phyloP scores from a whole-genome alignment of 2,113 vertebrate genomes.

The Asarcornis scutulata region DNA sequence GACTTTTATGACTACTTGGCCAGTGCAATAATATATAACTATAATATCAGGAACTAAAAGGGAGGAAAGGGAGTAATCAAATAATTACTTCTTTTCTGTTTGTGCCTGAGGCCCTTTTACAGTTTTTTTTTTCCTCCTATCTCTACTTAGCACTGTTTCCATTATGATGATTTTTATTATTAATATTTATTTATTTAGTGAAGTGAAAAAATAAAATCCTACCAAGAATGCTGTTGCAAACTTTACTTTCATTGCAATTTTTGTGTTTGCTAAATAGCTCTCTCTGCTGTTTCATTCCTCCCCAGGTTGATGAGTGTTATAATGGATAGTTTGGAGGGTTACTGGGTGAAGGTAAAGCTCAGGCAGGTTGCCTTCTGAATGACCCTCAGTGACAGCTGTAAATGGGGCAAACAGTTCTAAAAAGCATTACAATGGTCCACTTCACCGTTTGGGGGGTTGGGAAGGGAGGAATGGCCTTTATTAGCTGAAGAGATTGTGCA shows the following conservation, averaged over 20 bases:
- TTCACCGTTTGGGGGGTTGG: background rate
- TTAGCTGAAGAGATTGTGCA: constrained; percentile 3
- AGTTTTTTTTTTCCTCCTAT: background rate
- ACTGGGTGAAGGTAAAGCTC: constrained; percentile 54
- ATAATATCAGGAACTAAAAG: background rate
- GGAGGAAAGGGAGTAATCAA: constrained; percentile 4
- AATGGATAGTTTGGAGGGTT: background rate
- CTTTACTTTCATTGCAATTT: background rate
- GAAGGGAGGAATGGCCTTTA: constrained; percentile 11
- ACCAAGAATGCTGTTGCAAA: background rate
- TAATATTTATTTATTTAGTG: background rate
- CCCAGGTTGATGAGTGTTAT: background rate
- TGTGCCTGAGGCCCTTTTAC: background rate
- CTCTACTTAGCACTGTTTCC: background rate
- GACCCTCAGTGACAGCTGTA: constrained; percentile 32
- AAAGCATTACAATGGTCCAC: background rate
- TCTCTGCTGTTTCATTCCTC: background rate
- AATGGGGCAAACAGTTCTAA: constrained; percentile 10
- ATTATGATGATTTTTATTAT: background rate
- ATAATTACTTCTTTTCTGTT: constrained; percentile 13
- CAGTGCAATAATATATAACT: background rate
- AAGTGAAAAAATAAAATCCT: background rate
- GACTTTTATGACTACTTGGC: background rate
- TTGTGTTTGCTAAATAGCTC: background rate
- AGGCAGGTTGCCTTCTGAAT: constrained; percentile 34